A percentile compares a stretch with the other conserved stretches of the same genome.
These are phyloP conservation scores for Keiferia lycopersicella DNA, from an alignment of 2,888 invertebrate species.

Conservation along the genomic window DNA sequence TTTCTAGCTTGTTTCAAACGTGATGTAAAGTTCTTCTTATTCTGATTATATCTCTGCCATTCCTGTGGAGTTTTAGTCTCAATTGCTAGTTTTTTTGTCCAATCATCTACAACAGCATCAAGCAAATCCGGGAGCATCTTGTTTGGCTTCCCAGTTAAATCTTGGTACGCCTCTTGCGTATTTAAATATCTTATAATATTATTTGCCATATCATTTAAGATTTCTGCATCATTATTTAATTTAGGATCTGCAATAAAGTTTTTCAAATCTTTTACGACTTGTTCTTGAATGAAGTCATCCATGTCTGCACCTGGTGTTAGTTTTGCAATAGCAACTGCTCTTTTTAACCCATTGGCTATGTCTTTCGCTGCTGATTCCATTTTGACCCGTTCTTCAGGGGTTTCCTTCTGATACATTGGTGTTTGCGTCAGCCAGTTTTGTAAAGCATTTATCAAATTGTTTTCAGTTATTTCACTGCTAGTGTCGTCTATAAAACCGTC, in stretches of 20 bases:
- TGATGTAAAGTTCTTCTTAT: slow-evolving; percentile 1
- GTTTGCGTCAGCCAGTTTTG: slow-evolving; percentile 37
- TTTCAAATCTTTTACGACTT: slow-evolving; percentile 1
- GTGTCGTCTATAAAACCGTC: slow-evolving; percentile 15
- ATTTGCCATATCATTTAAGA: slow-evolving; percentile 31
- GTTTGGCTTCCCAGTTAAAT: slow-evolving; percentile 32
- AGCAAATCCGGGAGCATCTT: not conserved
- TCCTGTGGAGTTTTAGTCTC: not conserved
- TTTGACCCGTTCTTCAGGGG: slow-evolving; percentile 5
- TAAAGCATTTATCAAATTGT: slow-evolving; percentile 39
- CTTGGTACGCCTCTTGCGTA: slow-evolving; percentile 36
- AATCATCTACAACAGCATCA: not conserved
- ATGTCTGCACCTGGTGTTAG: slow-evolving; percentile 1
- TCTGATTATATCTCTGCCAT: not conserved
- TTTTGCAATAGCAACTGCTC: not conserved
- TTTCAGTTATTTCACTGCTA: slow-evolving; percentile 34
- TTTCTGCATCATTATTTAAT: slow-evolving; percentile 17
- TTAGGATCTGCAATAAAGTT: not conserved
- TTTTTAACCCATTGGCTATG: not conserved
- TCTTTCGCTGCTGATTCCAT: not conserved
- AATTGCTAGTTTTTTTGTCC: not conserved
- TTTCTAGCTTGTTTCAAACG: slow-evolving; percentile 10
- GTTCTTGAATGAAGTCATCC: not conserved
- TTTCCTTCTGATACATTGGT: not conserved
- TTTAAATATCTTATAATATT: slow-evolving; percentile 39